Evolutionary conservation across 2,888 invertebrate genomes (phyloP), one percentile per base, ranked within the genome.

Genomic region (Watsonalla cultraria): DNA sequence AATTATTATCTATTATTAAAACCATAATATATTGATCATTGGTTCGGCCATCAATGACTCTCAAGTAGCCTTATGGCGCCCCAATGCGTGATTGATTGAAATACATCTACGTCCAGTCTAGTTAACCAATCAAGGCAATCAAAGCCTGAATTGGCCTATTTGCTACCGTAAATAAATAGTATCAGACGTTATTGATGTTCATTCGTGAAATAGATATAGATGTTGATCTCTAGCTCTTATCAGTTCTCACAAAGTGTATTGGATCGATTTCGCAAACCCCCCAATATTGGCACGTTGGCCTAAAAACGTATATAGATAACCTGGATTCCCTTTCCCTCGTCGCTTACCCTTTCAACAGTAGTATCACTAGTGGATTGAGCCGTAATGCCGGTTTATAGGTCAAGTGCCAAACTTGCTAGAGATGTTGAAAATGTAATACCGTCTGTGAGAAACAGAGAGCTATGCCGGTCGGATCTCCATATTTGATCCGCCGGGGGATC

Each of bases 251-350:
- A 73, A 75, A 81, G 74, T 80, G 77, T 74, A 81, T 81, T 77
- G 72, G 74, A 72, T 67, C 74, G 68, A 75, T 77, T 77, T 76
- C 65, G 74, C 77, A 68, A 77, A 72, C 76, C 65, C 67, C 58
- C 63, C 70, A 68, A 63, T 70, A 74, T 76, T 67, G 61, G 62
- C 70, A 55, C 70, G 75, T 77, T 79, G 76, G 74, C 74, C 76
- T 70, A 65, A 72, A 72, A 76, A 68, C 63, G 34, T 45, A 60
- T 61, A 61, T 65, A 62, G 67, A 66, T 60, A 54, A 60, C 53
- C 47, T 49, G 49, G 53, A 54, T 48, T 56, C 51, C 53, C 52
- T 53, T 52, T 54, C 48, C 59, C 51, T 45, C 47, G 34, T 11
- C 11, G 42, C 47, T 47, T 47, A 47, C n/a, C 47, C 55, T 58